Conservation (phyloP, 2,797 vertebrate species). For the Eleutherodactylus coqui region DNA sequence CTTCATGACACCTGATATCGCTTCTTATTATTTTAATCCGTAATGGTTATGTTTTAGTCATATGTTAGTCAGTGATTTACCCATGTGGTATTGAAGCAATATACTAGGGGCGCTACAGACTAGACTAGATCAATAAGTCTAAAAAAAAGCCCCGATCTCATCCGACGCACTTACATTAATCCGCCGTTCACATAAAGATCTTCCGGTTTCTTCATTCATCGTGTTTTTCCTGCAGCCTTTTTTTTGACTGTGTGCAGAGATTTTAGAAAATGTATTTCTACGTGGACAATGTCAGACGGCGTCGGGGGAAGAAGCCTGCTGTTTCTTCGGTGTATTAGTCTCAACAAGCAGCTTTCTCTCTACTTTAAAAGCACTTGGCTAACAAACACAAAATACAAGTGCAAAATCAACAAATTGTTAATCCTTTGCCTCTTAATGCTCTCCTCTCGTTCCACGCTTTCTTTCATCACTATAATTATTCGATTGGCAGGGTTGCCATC, state of each 20-base stretch:
- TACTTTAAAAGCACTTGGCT: constrained; percentile 39
- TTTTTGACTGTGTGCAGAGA: neutral
- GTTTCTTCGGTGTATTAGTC: constrained; percentile 14
- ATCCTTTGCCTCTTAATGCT: constrained; percentile 37
- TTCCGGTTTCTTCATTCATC: neutral
- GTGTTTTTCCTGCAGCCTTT: neutral
- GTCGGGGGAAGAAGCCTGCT: constrained; percentile 22
- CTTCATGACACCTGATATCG: too few relatives aligned
- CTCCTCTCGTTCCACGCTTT: constrained; percentile 18
- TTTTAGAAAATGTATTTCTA: constrained; percentile 41
- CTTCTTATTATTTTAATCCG: too few relatives aligned
- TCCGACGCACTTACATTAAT: neutral
- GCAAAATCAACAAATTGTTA: constrained; percentile 48
- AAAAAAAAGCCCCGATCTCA: neutral
- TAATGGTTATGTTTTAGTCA: too few relatives aligned
- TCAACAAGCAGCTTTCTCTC: constrained; percentile 32
- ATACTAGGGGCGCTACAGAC: neutral
- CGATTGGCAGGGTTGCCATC: constrained; percentile 15
- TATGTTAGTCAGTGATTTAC: too few relatives aligned
- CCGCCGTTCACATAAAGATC: neutral
- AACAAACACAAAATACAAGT: constrained; percentile 42
- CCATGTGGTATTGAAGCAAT: neutral
- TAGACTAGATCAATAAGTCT: neutral
- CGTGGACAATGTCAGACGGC: constrained; percentile 4
- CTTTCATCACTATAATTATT: constrained; percentile 41